A percentile compares a stretch with the other conserved stretches of the same genome.
These are phyloP conservation scores for Bagarius yarrelli DNA, from an alignment of 2,113 vertebrate species.

Conservation along the genomic window DNA sequence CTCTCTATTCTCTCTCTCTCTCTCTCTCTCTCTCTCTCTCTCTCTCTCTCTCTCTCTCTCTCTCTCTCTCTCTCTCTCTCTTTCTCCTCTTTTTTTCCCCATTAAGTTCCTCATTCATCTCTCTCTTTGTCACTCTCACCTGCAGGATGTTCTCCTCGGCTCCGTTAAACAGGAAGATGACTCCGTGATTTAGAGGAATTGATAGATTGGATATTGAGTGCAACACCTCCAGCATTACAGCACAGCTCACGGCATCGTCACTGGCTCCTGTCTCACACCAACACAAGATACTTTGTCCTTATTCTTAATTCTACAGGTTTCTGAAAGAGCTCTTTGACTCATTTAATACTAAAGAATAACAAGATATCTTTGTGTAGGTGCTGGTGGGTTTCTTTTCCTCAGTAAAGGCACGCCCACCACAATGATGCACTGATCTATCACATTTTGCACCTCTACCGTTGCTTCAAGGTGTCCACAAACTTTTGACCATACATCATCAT, in stretches of 20 bases:
- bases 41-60: neutral
- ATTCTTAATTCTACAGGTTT: too few relatives aligned
- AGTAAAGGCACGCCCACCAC: too few relatives aligned
- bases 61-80: neutral
- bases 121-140: conserved; percentile 66
- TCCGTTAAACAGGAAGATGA: conserved; percentile 97
- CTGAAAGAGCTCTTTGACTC: too few relatives aligned
- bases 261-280: conserved; percentile 81
- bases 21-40: too few relatives aligned
- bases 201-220: conserved; percentile 80
- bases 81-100: neutral
- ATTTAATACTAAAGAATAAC: too few relatives aligned
- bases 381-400: too few relatives aligned
- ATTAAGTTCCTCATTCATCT: neutral
- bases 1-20: too few relatives aligned
- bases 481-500: neutral
- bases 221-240: conserved; percentile 95
- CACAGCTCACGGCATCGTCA: conserved; percentile 95
- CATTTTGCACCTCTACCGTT: too few relatives aligned
- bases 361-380: too few relatives aligned
- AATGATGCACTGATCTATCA: too few relatives aligned
- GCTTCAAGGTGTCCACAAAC: too few relatives aligned
- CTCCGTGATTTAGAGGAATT: conserved; percentile 80
- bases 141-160: conserved; percentile 95
- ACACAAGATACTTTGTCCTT: too few relatives aligned